Evolutionary conservation across 2,888 invertebrate genomes (phyloP).

Genomic region (Melanargia galathea): DNA sequence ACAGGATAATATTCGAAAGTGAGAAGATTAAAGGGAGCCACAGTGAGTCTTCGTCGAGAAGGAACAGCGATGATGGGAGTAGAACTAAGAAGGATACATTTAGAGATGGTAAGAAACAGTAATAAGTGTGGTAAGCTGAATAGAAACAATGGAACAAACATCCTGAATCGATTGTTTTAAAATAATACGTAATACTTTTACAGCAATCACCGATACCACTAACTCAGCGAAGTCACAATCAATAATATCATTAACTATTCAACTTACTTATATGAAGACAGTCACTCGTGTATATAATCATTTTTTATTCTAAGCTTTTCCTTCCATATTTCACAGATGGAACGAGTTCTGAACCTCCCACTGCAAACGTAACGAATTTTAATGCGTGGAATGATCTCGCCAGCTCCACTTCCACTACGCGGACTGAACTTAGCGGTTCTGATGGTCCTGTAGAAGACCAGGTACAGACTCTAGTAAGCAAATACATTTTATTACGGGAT

Average conservation of each 20-base stretch:
- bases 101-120: constrained; percentile 55
- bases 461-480: constrained; percentile 44
- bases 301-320: too few species aligned
- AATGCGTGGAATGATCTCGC: constrained; percentile 64
- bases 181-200: neutral
- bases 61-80: constrained; percentile 69
- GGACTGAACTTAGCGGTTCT: constrained; percentile 69
- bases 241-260: too few species aligned
- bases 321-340: constrained; percentile 56
- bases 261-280: too few species aligned
- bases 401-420: constrained; percentile 71
- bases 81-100: constrained; percentile 56
- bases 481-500: too few species aligned
- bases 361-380: constrained; percentile 56
- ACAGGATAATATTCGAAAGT: constrained; percentile 66
- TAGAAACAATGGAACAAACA: neutral
- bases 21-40: constrained; percentile 61
- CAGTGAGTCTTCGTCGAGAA: constrained; percentile 69
- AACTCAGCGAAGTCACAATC: too few species aligned
- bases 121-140: neutral
- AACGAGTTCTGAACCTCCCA: constrained; percentile 70
- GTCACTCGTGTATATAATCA: too few species aligned
- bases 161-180: neutral
- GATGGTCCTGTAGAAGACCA: constrained; percentile 63
- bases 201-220: too few species aligned